Evolutionary conservation across 2,888 invertebrate species (phyloP), one percentile per base, ranked within the genome.

Genomic region (Matsumyia berberina): DNA sequence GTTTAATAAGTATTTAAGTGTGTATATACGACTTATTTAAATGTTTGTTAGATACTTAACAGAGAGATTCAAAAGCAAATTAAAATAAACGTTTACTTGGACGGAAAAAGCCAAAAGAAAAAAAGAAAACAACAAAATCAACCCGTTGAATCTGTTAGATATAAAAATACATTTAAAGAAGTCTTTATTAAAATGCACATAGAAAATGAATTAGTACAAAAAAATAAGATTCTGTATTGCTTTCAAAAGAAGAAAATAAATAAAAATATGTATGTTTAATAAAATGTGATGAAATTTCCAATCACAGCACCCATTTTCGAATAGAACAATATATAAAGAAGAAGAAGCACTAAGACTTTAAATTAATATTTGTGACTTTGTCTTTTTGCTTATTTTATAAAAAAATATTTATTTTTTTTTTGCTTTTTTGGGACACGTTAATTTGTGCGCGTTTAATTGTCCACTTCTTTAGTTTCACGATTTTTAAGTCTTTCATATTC

Each of bases 241-340:
- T 55, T 60, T 49, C 51, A 51, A 67, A 66, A 42, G 31, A 69
- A 19, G 60, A 53, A 51, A 24, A 39, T 49, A 51, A 39, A 35
- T 44, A 83, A 73, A 62, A 33, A 62, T 46, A 72, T 44, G 53
- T 64, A 53, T 8, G 39, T 70, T 64, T 51, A 77, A 55, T 53
- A 69, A 77, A 77, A 66, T 80, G 85, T 85, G 85, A 85, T 85
- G 85, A 80, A n/a, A 74, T 70, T 70, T 85, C 37, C 80, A 58
- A 80, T 85, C 85, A 85, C 80, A 85, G 85, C 85, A 85, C 85
- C 76, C 55, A 79, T 79, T 62, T 49, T 73, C 44, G 29, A 66
- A 70, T 64, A 64, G 29, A 69, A 55, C 55, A 64, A 37, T 53
- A 62, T 62, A 60, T 55, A 69, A 39, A 39, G 37, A 12, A 42